phyloP scores from a whole-genome alignment of 2,888 invertebrate species.

The Thereva unica region DNA sequence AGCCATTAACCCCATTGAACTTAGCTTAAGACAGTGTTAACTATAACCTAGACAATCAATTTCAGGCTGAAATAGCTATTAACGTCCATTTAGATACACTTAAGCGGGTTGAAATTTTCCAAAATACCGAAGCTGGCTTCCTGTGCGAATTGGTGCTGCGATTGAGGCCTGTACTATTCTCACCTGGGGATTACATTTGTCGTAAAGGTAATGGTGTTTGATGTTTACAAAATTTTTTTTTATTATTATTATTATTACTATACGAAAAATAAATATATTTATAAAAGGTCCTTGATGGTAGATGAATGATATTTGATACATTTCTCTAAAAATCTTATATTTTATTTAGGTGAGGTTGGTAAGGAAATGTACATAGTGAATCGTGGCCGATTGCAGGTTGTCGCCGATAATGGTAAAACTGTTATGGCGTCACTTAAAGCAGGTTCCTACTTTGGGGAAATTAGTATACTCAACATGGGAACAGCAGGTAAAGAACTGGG shows the following conservation, averaged over 20 bases:
- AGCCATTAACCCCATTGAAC: too few relatives aligned
- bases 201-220: conserved; percentile 88
- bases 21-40: too few relatives aligned
- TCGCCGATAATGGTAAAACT: conserved; percentile 92
- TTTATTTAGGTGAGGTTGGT: conserved; percentile 92
- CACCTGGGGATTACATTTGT: conserved; percentile 98
- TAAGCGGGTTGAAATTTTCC: conserved; percentile 97
- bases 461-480: conserved; percentile 99
- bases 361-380: conserved; percentile 99
- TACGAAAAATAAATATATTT: background rate
- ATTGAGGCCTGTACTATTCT: conserved; percentile 93
- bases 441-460: conserved; percentile 99
- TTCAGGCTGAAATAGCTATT: conserved; percentile 92
- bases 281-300: background rate
- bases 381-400: conserved; percentile 92
- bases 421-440: conserved; percentile 97
- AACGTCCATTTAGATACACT: conserved; percentile 98
- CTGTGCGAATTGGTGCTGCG: conserved; percentile 94
- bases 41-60: background rate
- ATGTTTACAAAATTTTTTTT: background rate
- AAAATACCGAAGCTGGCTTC: conserved; percentile 99
- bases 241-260: background rate
- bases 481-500: conserved; percentile 98
- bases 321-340: background rate
- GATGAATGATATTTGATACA: background rate